These are phyloP conservation scores for Camponotus pennsylvanicus DNA, from an alignment of 1,140 invertebrate species.

Conservation along the genomic window DNA sequence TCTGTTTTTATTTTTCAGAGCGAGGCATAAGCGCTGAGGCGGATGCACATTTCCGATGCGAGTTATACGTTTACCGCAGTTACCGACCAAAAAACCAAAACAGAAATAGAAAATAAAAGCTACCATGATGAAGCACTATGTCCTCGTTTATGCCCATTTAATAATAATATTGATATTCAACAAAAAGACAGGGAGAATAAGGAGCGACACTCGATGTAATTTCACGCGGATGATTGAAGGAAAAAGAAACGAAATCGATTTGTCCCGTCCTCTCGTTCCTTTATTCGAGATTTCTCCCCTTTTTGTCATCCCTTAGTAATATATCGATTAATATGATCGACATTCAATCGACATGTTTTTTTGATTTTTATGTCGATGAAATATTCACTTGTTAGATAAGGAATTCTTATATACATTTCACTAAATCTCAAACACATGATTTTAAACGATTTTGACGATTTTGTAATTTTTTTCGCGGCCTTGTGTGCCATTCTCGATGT, in stretches of 20 bases:
- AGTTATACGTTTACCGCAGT: constrained; percentile 73
- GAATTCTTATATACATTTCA: constrained; percentile 30
- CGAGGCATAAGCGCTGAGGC: constrained; percentile 82
- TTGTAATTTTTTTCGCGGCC: constrained; percentile 30
- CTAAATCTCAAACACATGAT: constrained; percentile 18
- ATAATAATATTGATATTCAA: constrained; percentile 68
- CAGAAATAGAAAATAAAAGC: constrained; percentile 43
- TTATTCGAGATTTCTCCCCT: constrained; percentile 36
- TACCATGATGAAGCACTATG: constrained; percentile 63
- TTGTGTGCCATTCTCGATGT: constrained; percentile 20
- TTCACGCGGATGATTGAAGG: constrained; percentile 63
- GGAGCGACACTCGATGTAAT: constrained; percentile 63
- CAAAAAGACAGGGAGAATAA: constrained; percentile 41
- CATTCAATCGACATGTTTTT: constrained; percentile 1
- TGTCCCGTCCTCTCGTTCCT: constrained; percentile 45
- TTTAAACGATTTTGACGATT: constrained; percentile 27
- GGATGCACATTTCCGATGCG: constrained; percentile 72
- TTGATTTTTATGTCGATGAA: not conserved
- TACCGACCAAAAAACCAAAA: constrained; percentile 75
- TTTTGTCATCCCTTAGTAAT: constrained; percentile 18
- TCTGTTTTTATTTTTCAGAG: constrained; percentile 83
- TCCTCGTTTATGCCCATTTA: constrained; percentile 73
- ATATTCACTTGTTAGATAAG: not conserved
- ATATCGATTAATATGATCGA: constrained; percentile 16
- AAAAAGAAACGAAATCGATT: constrained; percentile 34